phyloP scores from a whole-genome alignment of 92 coral and sea anemone species.

The Hydrozoanthus gracilis region DNA sequence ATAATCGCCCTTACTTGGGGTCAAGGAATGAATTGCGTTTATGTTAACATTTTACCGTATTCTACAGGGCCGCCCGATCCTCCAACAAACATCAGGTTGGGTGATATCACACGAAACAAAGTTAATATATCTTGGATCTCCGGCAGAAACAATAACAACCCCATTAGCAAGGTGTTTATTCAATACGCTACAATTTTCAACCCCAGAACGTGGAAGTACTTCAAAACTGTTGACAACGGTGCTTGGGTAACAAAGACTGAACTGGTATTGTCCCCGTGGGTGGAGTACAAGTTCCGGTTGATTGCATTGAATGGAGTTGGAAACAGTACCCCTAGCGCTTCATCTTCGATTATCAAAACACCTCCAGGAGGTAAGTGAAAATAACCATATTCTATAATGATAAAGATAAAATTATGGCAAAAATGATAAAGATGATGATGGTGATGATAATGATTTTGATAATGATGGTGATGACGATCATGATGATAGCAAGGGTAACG shows the following conservation, averaged over 20 bases:
- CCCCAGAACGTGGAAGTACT: conserved; percentile 68
- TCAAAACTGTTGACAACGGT: conserved; percentile 44
- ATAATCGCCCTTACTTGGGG: too few species aligned
- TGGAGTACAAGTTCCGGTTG: conserved; percentile 80
- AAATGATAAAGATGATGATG: not conserved
- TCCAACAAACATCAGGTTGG: conserved; percentile 66
- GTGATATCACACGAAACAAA: conserved; percentile 41
- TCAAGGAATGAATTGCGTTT: too few species aligned
- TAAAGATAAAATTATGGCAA: not conserved
- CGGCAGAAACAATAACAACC: conserved; percentile 73
- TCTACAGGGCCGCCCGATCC: conserved; percentile 88
- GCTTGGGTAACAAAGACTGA: conserved; percentile 62
- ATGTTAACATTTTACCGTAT: not conserved
- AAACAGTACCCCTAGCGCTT: conserved; percentile 71
- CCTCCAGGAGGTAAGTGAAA: conserved; percentile 83
- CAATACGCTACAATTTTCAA: conserved; percentile 67
- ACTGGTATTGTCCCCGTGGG: conserved; percentile 89
- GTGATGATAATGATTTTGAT: not conserved
- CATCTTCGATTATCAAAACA: conserved; percentile 71
- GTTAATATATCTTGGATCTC: conserved; percentile 86
- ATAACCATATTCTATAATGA: not conserved
- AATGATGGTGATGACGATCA: not conserved
- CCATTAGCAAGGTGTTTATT: conserved; percentile 71
- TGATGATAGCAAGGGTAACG: not conserved
- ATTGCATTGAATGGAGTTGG: conserved; percentile 84